These are phyloP conservation scores for Heterotis niloticus DNA, from an alignment of 2,113 vertebrate species.

Conservation along the genomic window DNA sequence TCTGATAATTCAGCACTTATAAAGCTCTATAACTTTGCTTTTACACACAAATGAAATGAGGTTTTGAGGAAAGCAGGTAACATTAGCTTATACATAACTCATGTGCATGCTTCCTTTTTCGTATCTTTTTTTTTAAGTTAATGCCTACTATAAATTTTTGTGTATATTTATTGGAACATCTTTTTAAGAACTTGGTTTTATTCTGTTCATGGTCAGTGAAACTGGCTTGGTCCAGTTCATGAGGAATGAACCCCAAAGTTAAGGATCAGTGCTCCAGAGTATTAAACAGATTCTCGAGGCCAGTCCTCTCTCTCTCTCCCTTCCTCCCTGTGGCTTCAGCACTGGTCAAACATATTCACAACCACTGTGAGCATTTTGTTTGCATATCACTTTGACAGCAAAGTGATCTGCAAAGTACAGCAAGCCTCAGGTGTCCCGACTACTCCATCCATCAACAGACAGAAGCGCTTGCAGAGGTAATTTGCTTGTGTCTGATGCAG, in stretches of 20 bases:
- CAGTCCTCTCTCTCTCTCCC: too few relatives aligned
- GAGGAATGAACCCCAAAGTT: neutral
- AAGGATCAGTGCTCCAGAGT: neutral
- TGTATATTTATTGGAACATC: too few relatives aligned
- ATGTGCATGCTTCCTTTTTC: too few relatives aligned
- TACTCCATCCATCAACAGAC: constrained; percentile 29
- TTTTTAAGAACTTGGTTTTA: too few relatives aligned
- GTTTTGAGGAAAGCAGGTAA: too few relatives aligned
- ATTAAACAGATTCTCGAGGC: neutral
- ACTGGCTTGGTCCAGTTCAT: neutral
- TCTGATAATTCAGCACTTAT: too few relatives aligned
- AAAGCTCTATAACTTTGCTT: too few relatives aligned
- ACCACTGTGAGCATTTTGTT: neutral
- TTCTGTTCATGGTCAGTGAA: too few relatives aligned
- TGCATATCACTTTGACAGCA: constrained; percentile 19
- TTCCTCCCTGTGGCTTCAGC: neutral
- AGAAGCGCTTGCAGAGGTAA: constrained; percentile 31
- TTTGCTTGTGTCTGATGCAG: constrained; percentile 36
- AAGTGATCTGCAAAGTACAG: constrained; percentile 25
- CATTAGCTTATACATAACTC: too few relatives aligned
- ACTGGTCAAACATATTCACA: neutral
- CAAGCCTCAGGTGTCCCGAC: constrained; percentile 26
- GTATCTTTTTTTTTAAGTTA: too few relatives aligned
- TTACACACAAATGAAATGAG: too few relatives aligned
- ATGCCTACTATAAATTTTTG: too few relatives aligned